Evolutionary conservation across 2,113 vertebrate species (phyloP).

Genomic region (Eleginops maclovinus): DNA sequence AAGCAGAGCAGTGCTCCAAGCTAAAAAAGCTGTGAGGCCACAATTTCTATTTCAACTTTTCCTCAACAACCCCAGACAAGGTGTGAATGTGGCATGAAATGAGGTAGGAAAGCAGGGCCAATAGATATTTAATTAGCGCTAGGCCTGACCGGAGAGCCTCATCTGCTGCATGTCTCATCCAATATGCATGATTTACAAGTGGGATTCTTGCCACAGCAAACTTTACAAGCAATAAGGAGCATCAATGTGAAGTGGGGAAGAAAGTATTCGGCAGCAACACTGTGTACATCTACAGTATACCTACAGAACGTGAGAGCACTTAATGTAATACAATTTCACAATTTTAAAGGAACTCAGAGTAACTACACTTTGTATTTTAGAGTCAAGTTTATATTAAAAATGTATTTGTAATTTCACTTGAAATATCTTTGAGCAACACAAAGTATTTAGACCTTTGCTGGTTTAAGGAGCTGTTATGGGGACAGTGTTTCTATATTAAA

Average conservation of each 20-base stretch:
- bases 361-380: conserved; percentile 20
- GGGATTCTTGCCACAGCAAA: conserved; percentile 72
- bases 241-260: conserved; percentile 50
- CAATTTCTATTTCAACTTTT: conserved; percentile 70
- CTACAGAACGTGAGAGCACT: conserved; percentile 21
- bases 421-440: conserved; percentile 74
- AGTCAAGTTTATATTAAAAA: conserved; percentile 34
- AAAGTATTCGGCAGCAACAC: conserved; percentile 39
- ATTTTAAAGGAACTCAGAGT: conserved; percentile 26
- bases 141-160: conserved; percentile 74
- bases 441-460: conserved; percentile 61
- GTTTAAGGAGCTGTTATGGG: conserved; percentile 38
- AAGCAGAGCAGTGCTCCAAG: conserved; percentile 15
- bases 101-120: conserved; percentile 72
- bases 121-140: conserved; percentile 84
- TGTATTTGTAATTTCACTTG: conserved; percentile 36
- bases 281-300: conserved; percentile 13
- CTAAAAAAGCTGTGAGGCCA: conserved; percentile 52
- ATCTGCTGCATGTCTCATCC: conserved; percentile 78
- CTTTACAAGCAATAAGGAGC: conserved; percentile 64
- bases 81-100: conserved; percentile 82
- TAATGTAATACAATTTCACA: conserved; percentile 29
- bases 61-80: conserved; percentile 65
- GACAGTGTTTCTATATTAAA: conserved; percentile 57
- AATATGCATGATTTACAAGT: conserved; percentile 81